Evolutionary conservation across 2,888 invertebrate genomes (phyloP), one percentile per base, ranked within the genome.

Genomic region (Neoaliturus tenellus): DNA sequence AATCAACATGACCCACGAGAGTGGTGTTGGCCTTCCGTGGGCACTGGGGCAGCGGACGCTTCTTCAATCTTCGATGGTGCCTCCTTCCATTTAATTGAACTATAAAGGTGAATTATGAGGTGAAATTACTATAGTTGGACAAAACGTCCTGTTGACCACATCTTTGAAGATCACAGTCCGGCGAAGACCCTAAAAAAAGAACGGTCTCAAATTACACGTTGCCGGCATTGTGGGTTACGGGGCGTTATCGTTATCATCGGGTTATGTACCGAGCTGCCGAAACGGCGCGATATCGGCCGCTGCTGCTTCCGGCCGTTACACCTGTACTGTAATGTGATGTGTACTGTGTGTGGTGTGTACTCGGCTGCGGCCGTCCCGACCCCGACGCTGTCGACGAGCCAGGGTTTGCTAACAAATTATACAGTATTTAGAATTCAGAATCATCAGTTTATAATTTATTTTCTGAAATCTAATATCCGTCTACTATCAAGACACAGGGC

Each of bases 131-230:
- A 62, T 62, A 62, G 62, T 62, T 14, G 62, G 62, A 31, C 31
- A 62, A 62, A 62, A 12, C 62, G 62, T 62, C 25, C 55, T 23
- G 8, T 62, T 23, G 51, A 23, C 20, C 51, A 51, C 20, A 51
- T 51, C 51, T 44, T 35, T 10, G 35, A 35, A 35, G 35, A 48
- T 17, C 55, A n/a, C n/a, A 23, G 55, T 5, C 17, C 25, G 55
- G 55, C 23, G 55, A 31, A 62, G 62, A 62, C 31, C 62, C 23
- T 12, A 8, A 62, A 62, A 62, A 62, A 62, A 28, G 62, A 62
- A 62, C 62, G 62, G 62, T 62, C 62, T 62, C 62, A 62, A 62
- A 62, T 62, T 62, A 62, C 62, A 62, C 62, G 62, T 62, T 62
- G 14, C 14, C 14, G 62, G 31, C 1, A 48, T 48, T 55, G 5